Evolutionary conservation across 2,888 invertebrate species (phyloP).

Genomic region (Eudasyphora cyanicolor): DNA sequence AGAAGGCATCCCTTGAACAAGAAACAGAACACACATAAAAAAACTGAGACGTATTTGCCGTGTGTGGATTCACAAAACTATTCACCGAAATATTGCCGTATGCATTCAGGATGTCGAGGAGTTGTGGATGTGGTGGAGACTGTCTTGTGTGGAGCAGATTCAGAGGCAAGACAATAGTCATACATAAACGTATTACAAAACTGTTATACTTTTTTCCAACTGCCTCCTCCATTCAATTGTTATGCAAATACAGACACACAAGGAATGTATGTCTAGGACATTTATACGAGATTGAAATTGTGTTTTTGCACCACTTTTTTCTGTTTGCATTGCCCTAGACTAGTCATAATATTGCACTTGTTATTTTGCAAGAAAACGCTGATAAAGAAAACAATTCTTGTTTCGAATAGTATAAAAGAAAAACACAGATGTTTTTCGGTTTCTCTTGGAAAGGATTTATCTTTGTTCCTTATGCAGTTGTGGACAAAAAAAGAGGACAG

Average conservation of each 20-base stretch:
- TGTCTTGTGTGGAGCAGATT: too few relatives aligned
- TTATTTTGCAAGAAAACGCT: neutral
- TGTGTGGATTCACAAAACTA: slow-evolving; percentile 52
- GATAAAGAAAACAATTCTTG: neutral
- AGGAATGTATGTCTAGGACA: too few relatives aligned
- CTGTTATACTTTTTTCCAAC: neutral
- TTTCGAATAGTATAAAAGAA: neutral
- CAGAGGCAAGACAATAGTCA: neutral
- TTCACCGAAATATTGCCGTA: slow-evolving; percentile 45
- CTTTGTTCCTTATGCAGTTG: too few relatives aligned
- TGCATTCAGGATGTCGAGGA: neutral
- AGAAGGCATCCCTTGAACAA: neutral
- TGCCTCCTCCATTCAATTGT: slow-evolving; percentile 54
- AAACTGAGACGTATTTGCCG: neutral
- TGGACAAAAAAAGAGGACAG: too few relatives aligned
- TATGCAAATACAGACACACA: slow-evolving; percentile 50
- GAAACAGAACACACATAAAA: neutral
- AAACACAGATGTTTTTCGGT: neutral
- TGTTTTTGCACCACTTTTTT: too few relatives aligned
- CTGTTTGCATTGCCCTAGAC: too few relatives aligned
- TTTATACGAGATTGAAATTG: too few relatives aligned
- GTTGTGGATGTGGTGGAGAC: neutral
- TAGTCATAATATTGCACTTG: neutral
- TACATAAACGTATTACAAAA: neutral
- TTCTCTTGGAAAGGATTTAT: neutral